Conservation (phyloP, 1,140 invertebrate genomes). For the Leptoteleia sp. region DNA sequence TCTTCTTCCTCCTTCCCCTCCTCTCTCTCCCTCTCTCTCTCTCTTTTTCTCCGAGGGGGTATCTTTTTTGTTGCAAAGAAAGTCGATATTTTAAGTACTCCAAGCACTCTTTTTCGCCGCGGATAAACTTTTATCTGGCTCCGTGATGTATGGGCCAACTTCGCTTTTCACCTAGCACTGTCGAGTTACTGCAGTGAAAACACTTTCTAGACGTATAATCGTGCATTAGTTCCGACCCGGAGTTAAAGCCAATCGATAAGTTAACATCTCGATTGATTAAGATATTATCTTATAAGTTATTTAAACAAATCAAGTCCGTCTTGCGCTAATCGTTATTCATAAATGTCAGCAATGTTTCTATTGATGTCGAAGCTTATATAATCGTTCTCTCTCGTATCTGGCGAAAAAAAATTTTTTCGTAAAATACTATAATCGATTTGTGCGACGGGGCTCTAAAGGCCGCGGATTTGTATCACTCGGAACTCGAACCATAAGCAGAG, state of each 20-base stretch:
- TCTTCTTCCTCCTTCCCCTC: too few species aligned
- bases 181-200: slow-evolving; percentile 65
- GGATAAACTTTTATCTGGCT: slow-evolving; percentile 68
- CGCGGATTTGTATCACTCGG: too few species aligned
- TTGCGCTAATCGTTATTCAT: too few species aligned
- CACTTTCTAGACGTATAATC: slow-evolving; percentile 68
- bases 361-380: too few species aligned
- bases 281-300: slow-evolving; percentile 20
- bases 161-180: slow-evolving; percentile 67
- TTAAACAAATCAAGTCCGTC: not conserved
- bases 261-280: slow-evolving; percentile 44
- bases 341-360: too few species aligned
- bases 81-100: slow-evolving; percentile 69
- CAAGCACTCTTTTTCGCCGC: slow-evolving; percentile 60
- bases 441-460: too few species aligned
- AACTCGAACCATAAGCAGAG: too few species aligned
- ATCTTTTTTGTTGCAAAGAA: slow-evolving; percentile 54
- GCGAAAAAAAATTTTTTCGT: too few species aligned
- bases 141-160: slow-evolving; percentile 66
- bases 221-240: slow-evolving; percentile 52
- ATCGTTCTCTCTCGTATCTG: too few species aligned
- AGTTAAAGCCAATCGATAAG: slow-evolving; percentile 56
- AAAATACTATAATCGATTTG: too few species aligned
- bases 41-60: too few species aligned
- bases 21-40: too few species aligned